A percentile compares a stretch with the other conserved stretches of the same genome.
phyloP scores from a whole-genome alignment of 2,113 vertebrate species.

The Bothrops jararaca region DNA sequence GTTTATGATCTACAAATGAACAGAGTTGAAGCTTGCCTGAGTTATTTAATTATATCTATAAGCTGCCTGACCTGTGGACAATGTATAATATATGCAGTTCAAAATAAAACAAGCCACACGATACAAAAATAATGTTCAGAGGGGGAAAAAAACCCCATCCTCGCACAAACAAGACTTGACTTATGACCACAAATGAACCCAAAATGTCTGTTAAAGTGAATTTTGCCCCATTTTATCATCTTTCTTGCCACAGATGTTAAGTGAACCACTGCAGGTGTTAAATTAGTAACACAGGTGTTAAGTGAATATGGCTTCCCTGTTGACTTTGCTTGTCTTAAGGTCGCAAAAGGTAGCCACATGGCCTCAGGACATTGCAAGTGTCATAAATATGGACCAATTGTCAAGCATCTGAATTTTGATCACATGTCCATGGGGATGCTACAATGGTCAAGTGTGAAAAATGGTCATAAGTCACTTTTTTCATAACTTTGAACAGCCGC shows the following conservation, averaged over 20 bases:
- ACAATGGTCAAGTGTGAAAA: background rate
- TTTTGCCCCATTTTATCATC: background rate
- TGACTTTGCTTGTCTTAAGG: background rate
- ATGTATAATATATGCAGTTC: background rate
- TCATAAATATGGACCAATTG: background rate
- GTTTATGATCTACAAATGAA: conserved; percentile 27
- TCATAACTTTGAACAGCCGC: background rate
- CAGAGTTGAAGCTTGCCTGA: conserved; percentile 9
- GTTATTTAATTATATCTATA: background rate
- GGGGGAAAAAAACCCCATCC: background rate
- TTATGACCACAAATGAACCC: background rate
- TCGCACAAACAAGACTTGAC: background rate
- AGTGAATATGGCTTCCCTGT: background rate
- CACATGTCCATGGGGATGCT: background rate
- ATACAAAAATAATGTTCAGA: background rate
- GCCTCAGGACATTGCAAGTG: background rate
- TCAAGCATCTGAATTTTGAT: background rate
- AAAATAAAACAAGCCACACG: background rate
- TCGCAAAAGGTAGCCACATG: background rate
- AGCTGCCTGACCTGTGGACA: background rate
- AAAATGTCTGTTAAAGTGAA: background rate
- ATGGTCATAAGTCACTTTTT: background rate
- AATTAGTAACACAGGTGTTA: background rate
- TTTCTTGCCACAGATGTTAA: background rate
- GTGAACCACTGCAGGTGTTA: background rate